Evolutionary conservation across 2,888 invertebrate genomes (phyloP), one percentile per base, ranked within the genome.

Genomic region (Salpingus planirostris): DNA sequence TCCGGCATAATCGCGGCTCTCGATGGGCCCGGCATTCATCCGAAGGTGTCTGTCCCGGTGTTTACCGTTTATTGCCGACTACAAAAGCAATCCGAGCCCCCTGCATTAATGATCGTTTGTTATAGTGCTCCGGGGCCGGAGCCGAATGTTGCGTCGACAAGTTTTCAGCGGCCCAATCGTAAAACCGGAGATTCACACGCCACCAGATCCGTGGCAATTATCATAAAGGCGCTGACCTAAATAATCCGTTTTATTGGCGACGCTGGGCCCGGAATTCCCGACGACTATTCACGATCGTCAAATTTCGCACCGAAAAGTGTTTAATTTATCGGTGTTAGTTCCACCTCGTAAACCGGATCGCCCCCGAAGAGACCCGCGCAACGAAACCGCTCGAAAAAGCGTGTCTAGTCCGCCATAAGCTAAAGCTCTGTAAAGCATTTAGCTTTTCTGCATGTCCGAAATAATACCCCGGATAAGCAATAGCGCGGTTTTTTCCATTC

Each of bases 141-240:
- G 21, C 27, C 26, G 13, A 12, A 30, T 10, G 29, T n/a, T n/a
- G 24, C 25, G 31, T 15, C 31, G 31, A 25, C 31, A 31, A 31
- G 31, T 31, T 31, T 31, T 31, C 31, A 25, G 13, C 15, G 31
- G 31, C 10, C 11, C 13, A 32, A 15, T 32, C 32, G 32, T 32
- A 29, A 29, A 33, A 29, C 15, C 24, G 11, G 11, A 33, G 13
- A 28, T 28, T 12, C 24, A 15, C 21, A 14, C 30, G 18, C 23
- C 28, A 32, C 24, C 29, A 14, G 29, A 29, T 33, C 33, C 24
- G 11, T n/a, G n/a, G 18, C 31, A 27, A 36, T 36, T 36, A 36
- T 32, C 31, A 32, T 36, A 28, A 36, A 36, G 24, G 32, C 36
- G 28, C 31, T 31, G 36, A 32, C 36, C 32, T 36, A 36, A 36